phyloP scores from a whole-genome alignment of 37 sponge, comb jelly and placozoan species.

The Beroe ovata region DNA sequence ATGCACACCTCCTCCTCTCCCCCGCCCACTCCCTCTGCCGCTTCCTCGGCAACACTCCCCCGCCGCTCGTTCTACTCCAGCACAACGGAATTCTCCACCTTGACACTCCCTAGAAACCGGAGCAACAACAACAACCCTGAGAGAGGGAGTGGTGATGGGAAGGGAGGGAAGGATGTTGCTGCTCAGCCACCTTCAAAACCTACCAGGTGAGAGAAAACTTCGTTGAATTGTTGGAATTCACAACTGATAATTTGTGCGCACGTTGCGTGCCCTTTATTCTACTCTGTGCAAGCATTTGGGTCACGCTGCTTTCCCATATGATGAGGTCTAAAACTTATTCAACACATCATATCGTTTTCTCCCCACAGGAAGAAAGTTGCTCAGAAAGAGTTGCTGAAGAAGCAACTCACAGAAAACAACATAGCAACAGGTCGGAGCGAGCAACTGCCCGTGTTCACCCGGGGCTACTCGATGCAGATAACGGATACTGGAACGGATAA shows the following conservation, averaged over 20 bases:
- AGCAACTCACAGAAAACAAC: neutral
- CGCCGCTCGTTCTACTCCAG: neutral
- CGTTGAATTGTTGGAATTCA: too few species aligned
- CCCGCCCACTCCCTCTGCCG: neutral
- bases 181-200: conserved; percentile 16
- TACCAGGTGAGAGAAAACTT: too few species aligned
- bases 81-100: neutral
- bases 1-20: neutral
- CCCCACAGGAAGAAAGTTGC: neutral
- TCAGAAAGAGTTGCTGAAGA: neutral
- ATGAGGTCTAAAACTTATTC: too few species aligned
- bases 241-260: too few species aligned
- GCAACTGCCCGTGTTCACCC: neutral
- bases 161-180: neutral
- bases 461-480: neutral
- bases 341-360: neutral
- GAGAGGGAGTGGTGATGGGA: neutral
- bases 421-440: neutral
- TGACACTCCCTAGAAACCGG: too few species aligned
- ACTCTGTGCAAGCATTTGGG: too few species aligned
- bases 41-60: neutral
- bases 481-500: neutral
- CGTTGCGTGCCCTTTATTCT: too few species aligned
- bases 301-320: too few species aligned
- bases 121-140: too few species aligned